These are phyloP conservation scores for Centropristis striata DNA, from an alignment of 2,113 vertebrate species.

Conservation along the genomic window DNA sequence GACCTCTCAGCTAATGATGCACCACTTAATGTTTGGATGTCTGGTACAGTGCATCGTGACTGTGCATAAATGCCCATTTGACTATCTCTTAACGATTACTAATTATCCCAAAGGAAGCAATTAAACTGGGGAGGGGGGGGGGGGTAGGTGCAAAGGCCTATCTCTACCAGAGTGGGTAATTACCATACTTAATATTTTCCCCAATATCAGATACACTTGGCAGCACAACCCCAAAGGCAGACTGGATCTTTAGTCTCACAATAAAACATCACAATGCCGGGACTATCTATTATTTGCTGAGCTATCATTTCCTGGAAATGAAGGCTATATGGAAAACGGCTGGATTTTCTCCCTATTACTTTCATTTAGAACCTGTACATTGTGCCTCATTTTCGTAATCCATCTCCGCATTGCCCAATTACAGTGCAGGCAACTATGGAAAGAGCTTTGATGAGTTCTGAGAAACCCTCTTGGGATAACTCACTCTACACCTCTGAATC, in stretches of 20 bases:
- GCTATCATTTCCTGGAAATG: slow-evolving; percentile 56
- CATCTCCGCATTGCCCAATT: slow-evolving; percentile 60
- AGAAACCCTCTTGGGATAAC: slow-evolving; percentile 31
- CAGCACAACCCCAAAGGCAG: slow-evolving; percentile 62
- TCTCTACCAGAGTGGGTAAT: slow-evolving; percentile 75
- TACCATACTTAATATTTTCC: slow-evolving; percentile 76
- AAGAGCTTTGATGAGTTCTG: slow-evolving; percentile 40
- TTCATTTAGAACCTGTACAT: slow-evolving; percentile 41
- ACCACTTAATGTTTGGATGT: slow-evolving; percentile 60
- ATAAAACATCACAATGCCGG: slow-evolving; percentile 50
- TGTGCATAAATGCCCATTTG: slow-evolving; percentile 71
- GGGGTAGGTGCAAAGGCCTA: slow-evolving; percentile 58
- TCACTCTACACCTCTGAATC: slow-evolving; percentile 28
- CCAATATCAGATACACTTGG: slow-evolving; percentile 73
- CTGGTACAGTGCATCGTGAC: slow-evolving; percentile 60
- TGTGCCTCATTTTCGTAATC: slow-evolving; percentile 54
- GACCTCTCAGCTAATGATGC: slow-evolving; percentile 76
- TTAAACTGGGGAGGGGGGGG: slow-evolving; percentile 57
- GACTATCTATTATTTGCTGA: slow-evolving; percentile 62
- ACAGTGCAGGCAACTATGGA: slow-evolving; percentile 44
- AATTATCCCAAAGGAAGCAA: slow-evolving; percentile 81
- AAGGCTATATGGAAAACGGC: slow-evolving; percentile 29
- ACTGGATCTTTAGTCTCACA: slow-evolving; percentile 50
- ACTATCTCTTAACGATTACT: slow-evolving; percentile 81
- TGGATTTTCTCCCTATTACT: slow-evolving; percentile 51